Base-by-base conservation (phyloP, 2,113 vertebrate genomes). In the Puffinus mauretanicus region DNA sequence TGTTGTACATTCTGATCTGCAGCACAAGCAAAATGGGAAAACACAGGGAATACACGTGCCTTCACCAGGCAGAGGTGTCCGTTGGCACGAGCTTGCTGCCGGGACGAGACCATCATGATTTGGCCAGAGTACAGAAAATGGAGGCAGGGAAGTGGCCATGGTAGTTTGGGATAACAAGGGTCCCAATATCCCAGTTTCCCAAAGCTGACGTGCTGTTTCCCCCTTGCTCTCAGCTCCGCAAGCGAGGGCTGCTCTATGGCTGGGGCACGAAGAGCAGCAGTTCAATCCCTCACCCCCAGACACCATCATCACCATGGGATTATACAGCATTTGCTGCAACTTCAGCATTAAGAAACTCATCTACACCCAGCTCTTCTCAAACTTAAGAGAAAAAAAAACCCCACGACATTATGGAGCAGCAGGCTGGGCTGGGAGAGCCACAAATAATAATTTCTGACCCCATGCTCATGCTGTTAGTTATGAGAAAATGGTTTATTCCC, bases 161-260 rank as follows among this genome's bases (percentile, higher is more conserved):
- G 34, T 11, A n/a, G 24, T 29, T 5, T 62, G 40, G 10, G 36
- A 4, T n/a, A 78, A 52, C 10, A 29, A 71, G 34, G 13, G 10
- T 9, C 26, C 29, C 30, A 14, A 26, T 1, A 54, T 3, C 36
- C 47, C 30, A 7, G 0, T 62, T 62, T 36, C 2, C 20, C 55
- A 14, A 44, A 47, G 36, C 46, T n/a, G 54, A 22, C 2, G 2
- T 7, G 46, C 16, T 46, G 12, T 16, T 60, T 26, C 8, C 7
- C 25, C n/a, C 64, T 17, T 2, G 7, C 26, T 60, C 61, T 32
- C 64, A 64, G 54, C 73, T 57, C 76, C 13, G 16, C 62, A 75
- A 84, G 49, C 3, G 2, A 36, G 73, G 46, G 54, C 32, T 44
- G 38, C 19, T 27, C 44, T 2, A 0, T 10, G 34, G 36, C 36